Conservation (phyloP, 2,797 vertebrate genomes). For the Sphenodon punctatus region DNA sequence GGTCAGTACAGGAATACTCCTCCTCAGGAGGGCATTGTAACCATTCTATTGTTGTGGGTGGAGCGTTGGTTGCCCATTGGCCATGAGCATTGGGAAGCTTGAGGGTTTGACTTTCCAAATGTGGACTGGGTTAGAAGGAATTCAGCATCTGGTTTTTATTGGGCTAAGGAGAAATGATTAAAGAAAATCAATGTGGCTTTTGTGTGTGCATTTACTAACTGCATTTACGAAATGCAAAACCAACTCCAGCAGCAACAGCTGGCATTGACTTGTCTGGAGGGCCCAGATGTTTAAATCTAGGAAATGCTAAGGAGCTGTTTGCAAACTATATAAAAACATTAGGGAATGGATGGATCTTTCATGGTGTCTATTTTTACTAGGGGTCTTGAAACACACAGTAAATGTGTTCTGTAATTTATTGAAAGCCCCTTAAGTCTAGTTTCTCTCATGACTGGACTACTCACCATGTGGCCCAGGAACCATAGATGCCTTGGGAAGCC, state of each 20-base stretch:
- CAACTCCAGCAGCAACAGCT: neutral
- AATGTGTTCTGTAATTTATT: too few relatives aligned
- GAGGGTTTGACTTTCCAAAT: accelerated
- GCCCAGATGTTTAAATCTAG: too few relatives aligned
- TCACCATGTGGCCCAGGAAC: too few relatives aligned
- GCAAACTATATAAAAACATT: too few relatives aligned
- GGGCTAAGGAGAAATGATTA: neutral
- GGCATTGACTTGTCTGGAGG: neutral
- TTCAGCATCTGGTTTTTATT: accelerated
- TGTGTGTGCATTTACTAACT: too few relatives aligned
- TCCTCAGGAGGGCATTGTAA: accelerated
- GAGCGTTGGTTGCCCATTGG: accelerated
- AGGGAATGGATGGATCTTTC: too few relatives aligned
- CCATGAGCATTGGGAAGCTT: neutral
- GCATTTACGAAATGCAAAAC: neutral
- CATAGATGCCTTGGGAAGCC: too few relatives aligned
- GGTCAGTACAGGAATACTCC: accelerated
- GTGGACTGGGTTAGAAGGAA: accelerated
- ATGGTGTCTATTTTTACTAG: too few relatives aligned
- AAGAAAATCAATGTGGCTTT: neutral
- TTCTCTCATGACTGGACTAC: too few relatives aligned
- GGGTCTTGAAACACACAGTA: too few relatives aligned
- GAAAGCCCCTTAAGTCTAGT: too few relatives aligned
- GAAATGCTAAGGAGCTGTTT: too few relatives aligned
- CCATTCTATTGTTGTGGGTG: neutral